Percentiles rank a stretch among this genome's conserved stretches.
Evolutionary conservation across 2,888 invertebrate genomes (phyloP).

Genomic region (Idaea dimidiata): DNA sequence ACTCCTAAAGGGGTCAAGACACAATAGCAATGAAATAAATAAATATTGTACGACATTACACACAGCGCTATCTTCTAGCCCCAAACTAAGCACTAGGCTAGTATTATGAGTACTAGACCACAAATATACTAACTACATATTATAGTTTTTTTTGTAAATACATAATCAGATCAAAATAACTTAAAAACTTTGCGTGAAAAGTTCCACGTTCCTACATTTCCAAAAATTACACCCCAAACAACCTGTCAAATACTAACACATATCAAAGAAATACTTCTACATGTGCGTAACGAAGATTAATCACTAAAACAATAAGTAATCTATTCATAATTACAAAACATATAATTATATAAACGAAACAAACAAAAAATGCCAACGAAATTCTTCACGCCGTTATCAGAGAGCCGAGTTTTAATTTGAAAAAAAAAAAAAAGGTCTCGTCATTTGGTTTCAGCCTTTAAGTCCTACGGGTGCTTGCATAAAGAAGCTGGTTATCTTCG

Average conservation of each 20-base stretch:
- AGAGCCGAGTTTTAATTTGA: neutral
- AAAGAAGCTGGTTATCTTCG: neutral
- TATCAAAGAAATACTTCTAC: neutral
- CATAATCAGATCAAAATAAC: no score
- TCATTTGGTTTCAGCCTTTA: neutral
- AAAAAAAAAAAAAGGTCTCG: neutral
- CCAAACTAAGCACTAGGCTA: no score
- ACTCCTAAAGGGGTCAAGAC: no score
- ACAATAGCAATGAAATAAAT: no score
- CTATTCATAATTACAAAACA: neutral
- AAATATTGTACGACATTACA: no score
- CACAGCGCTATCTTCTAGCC: no score
- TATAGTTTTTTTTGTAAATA: no score
- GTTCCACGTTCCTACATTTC: no score
- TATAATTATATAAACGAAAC: neutral
- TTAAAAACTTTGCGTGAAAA: no score
- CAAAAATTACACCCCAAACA: no score
- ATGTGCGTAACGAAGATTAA: neutral
- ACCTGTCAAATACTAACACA: neutral
- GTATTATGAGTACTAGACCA: no score
- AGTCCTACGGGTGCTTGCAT: neutral
- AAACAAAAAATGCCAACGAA: neutral
- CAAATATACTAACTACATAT: no score
- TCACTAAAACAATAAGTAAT: neutral
- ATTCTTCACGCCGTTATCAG: constrained; percentile 1